Base-by-base conservation (phyloP, 2,888 invertebrate genomes). In the Spicauda simplicius region DNA sequence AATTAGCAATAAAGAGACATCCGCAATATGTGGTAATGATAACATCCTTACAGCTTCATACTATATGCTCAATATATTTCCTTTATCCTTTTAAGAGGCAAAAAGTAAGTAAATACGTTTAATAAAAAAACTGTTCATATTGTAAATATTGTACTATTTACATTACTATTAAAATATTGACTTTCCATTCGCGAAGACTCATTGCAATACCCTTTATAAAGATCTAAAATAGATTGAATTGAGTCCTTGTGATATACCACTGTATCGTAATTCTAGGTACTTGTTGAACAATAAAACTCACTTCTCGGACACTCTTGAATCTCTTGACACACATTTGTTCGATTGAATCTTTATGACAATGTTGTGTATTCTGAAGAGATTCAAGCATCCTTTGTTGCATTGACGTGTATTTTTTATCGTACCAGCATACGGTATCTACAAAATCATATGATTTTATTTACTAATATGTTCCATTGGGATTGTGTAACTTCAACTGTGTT, bases 241-340 rank as follows among this genome's bases (percentile, higher is more conserved):
- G 59, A 16, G 48, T 59, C 25, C 59, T 50, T 48, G 30, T 59
- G 16, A 50, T 50, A 18, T 11, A 30, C 16, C 25, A 50, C 60
- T 59, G 48, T 48, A 48, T 48, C 12, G 14, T 41, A 37, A 57
- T 11, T 14, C 2, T 20, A 50, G n/a, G 18, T 63, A 63, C 33
- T 64, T 64, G 37, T 86, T 81, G 86, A 85, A 87, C 87, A 88
- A 87, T 88, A 90, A 89, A 88, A 87, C 71, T 82, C 78, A 84
- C 72, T 73, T 73, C 78, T 80, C 71, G 75, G 78, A 83, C 73
- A 73, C 84, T 48, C 48, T 82, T 81, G 85, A 81, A 82, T 80
- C 76, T 83, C 90, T 91, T 91, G 90, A 90, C 90, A 90, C 74
- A 90, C 85, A 85, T 89, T 57, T 64, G 25, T 25, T 25, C 52